Evolutionary conservation across 2,113 vertebrate genomes (phyloP), one percentile per base, ranked within the genome.

Genomic region (Myotis yumanensis): DNA sequence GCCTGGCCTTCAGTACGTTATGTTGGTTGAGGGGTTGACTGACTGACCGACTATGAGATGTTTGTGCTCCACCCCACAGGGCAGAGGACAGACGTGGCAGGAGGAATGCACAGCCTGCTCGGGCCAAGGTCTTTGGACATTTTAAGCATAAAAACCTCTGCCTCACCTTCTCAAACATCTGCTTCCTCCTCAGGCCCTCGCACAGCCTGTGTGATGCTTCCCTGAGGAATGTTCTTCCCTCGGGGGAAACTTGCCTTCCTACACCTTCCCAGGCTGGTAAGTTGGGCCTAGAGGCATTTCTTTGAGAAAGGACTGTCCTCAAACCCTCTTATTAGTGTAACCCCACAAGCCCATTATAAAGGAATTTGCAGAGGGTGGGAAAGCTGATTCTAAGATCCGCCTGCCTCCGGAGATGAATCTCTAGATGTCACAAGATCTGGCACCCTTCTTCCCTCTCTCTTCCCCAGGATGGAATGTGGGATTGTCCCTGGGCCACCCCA

Each of bases 321-420:
- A n/a, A 71, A 37, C 37, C 62, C 80, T 69, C 79, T 80, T 52
- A 51, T 83, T 66, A 73, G 48, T 1, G 37, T 32, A 59, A 32
- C 4, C 20, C 25, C 75, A 72, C 28, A 6, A 59, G 71, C 84
- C 87, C 75, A 57, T 73, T 57, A 72, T 37, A n/a, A 71, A 95
- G 95, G 93, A 96, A 92, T 94, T 30, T 73, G 72, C 4, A 35
- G 72, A 23, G 57, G 35, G 46, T 6, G 72, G 69, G 85, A 30
- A 30, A 30, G 69, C 37, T 32, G 43, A 5, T 73, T 25, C 17
- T 30, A 25, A 76, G 71, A 18, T 28, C 80, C 80, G 23, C 91
- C 66, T 37, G 81, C 37, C 72, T 48, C 8, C 0, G 35, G 89
- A 37, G 2, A 20, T 17, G 62, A n/a, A 11, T 92, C 54, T 76